Conservation (phyloP, 2,888 invertebrate species). For the Drosophila nr. perissopoda region DNA sequence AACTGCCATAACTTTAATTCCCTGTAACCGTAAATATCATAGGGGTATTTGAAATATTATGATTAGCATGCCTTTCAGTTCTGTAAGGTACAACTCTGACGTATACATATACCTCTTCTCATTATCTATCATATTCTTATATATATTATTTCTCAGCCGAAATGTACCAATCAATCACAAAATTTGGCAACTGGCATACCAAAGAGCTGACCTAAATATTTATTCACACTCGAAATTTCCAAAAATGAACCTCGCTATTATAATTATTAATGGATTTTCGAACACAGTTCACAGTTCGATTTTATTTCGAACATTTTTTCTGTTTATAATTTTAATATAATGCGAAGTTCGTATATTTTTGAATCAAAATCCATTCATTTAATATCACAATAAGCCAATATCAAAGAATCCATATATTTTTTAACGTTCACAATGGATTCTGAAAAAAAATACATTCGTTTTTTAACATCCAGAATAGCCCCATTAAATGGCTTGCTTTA, state of each 20-base stretch:
- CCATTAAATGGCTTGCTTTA: not conserved
- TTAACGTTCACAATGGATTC: too few species aligned
- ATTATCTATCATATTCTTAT: not conserved
- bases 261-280: not conserved
- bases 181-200: not conserved
- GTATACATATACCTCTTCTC: not conserved
- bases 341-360: not conserved
- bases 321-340: not conserved
- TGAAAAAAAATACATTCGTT: not conserved
- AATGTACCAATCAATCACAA: not conserved
- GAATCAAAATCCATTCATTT: not conserved
- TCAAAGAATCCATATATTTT: not conserved
- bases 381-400: not conserved
- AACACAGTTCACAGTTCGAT: not conserved
- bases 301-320: not conserved
- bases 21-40: not conserved
- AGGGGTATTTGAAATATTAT: not conserved
- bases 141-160: not conserved
- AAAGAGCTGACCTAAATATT: not conserved
- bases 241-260: not conserved
- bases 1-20: conserved; percentile 7
- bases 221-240: not conserved
- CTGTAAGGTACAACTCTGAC: not conserved
- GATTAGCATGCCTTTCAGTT: too few species aligned
- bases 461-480: not conserved